Conservation (phyloP, 2,888 invertebrate genomes). For the Thymelicus acteon region DNA sequence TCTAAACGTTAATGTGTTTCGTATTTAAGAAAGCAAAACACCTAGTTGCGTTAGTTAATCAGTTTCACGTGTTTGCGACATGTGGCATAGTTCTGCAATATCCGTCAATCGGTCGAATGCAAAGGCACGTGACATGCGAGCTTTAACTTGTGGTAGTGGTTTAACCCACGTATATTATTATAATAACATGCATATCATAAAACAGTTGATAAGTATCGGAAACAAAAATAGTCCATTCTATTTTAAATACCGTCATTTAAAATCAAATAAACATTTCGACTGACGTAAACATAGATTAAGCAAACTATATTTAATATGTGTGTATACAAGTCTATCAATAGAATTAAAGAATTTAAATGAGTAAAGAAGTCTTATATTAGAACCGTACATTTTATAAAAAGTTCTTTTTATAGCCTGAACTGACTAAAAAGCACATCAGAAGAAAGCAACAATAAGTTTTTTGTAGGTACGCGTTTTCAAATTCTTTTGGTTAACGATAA, state of each 20-base stretch:
- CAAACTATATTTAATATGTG: too few relatives aligned
- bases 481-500: too few relatives aligned
- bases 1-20: background rate
- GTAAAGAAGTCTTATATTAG: too few relatives aligned
- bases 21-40: background rate
- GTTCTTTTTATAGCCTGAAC: too few relatives aligned
- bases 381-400: too few relatives aligned
- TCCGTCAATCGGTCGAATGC: conserved; percentile 47
- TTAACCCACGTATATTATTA: background rate
- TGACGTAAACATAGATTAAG: too few relatives aligned
- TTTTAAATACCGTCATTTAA: background rate
- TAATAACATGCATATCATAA: background rate
- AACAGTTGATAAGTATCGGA: background rate
- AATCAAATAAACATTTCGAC: background rate
- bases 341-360: too few relatives aligned
- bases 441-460: too few relatives aligned
- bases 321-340: too few relatives aligned
- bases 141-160: background rate
- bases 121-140: conserved; percentile 50
- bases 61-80: conserved; percentile 47
- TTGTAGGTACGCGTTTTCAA: too few relatives aligned
- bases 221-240: background rate
- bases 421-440: too few relatives aligned
- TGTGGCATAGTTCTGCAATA: conserved; percentile 51
- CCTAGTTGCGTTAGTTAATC: conserved; percentile 9